phyloP scores from a whole-genome alignment of 1,140 invertebrate species.

The Nasonia longicornis region DNA sequence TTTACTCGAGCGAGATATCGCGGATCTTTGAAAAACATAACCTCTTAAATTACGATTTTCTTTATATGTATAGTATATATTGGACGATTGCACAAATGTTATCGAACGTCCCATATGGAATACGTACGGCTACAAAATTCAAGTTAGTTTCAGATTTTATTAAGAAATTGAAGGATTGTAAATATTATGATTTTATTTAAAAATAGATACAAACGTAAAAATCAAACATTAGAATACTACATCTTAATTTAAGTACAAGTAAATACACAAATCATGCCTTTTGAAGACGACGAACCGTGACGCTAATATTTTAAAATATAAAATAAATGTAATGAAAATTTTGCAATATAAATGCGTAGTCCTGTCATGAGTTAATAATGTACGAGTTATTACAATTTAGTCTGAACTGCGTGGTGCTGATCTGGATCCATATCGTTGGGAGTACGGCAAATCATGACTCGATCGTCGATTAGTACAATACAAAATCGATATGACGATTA shows the following conservation, averaged over 20 bases:
- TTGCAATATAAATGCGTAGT: neutral
- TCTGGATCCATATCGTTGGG: slow-evolving; percentile 64
- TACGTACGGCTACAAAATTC: neutral
- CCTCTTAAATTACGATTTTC: no score
- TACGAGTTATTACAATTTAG: slow-evolving; percentile 49
- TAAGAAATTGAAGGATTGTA: neutral
- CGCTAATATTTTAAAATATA: no score
- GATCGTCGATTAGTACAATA: slow-evolving; percentile 59
- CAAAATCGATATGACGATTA: slow-evolving; percentile 59
- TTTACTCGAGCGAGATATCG: no score
- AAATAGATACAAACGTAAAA: neutral
- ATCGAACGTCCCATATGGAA: no score
- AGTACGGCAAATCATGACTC: slow-evolving; percentile 64
- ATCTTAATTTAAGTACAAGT: neutral
- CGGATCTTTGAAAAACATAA: no score
- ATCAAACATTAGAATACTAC: neutral
- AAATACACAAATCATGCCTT: no score
- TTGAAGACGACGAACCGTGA: no score
- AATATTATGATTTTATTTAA: neutral
- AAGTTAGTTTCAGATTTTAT: no score
- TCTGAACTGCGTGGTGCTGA: slow-evolving; percentile 60
- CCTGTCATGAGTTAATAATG: slow-evolving; percentile 11
- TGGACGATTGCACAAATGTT: no score
- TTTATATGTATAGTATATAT: no score
- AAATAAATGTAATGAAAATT: neutral